phyloP scores from a whole-genome alignment of 2,797 vertebrate genomes.

The Neostethus bicornis region DNA sequence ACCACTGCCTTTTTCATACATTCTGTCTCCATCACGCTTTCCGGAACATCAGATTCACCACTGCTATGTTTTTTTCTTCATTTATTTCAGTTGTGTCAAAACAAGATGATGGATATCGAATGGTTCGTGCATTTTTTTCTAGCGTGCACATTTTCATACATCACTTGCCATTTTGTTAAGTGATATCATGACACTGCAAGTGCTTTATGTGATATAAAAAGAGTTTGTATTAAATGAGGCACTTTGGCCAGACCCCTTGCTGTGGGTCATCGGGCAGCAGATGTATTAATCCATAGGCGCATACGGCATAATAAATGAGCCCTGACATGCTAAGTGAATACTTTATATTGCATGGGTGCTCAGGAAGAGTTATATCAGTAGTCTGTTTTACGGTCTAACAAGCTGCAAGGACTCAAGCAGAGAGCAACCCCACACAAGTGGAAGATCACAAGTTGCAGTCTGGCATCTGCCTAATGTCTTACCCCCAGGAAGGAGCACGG shows the following conservation, averaged over 20 bases:
- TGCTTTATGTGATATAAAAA: conserved; percentile 28
- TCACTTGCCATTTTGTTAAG: conserved; percentile 44
- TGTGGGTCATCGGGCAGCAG: conserved; percentile 43
- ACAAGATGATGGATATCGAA: conserved; percentile 51
- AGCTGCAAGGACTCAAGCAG: conserved; percentile 24
- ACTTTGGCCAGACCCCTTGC: conserved; percentile 35
- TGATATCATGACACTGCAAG: conserved; percentile 17
- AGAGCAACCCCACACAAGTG: conserved; percentile 18
- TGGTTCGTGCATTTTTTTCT: conserved; percentile 50
- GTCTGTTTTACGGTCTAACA: conserved; percentile 28
- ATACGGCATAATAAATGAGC: conserved; percentile 59
- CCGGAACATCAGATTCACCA: too few relatives aligned
- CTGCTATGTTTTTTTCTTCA: conserved; percentile 51
- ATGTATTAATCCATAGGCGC: conserved; percentile 57
- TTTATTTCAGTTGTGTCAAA: conserved; percentile 41
- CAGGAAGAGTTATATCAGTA: conserved; percentile 16
- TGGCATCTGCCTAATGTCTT: conserved; percentile 16
- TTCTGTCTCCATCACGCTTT: too few relatives aligned
- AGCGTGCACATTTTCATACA: conserved; percentile 34
- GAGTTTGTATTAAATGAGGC: conserved; percentile 46
- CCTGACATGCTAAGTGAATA: conserved; percentile 49
- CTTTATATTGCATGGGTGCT: conserved; percentile 47
- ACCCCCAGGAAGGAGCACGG: too few relatives aligned
- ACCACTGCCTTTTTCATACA: too few relatives aligned
- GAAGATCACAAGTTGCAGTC: conserved; percentile 28